These are phyloP conservation scores for Macquaria australasica DNA, from an alignment of 2,113 vertebrate genomes.

Conservation along the genomic window DNA sequence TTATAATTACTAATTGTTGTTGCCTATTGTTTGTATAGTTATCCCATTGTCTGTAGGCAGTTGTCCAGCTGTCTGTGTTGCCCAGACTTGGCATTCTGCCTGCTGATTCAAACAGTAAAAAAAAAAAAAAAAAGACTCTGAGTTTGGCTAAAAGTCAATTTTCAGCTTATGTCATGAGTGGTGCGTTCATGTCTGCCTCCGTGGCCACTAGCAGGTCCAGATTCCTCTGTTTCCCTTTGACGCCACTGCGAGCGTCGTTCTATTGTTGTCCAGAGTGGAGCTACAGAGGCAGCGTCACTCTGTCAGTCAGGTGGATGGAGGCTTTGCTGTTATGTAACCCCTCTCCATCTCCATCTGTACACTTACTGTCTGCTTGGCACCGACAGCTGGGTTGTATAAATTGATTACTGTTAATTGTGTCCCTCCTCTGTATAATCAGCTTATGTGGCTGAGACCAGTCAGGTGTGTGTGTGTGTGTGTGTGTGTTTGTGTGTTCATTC, in stretches of 20 bases:
- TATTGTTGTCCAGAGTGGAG: slow-evolving; percentile 28
- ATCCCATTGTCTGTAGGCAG: not conserved
- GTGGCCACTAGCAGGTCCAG: not conserved
- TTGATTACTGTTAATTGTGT: slow-evolving; percentile 80
- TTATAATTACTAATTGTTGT: slow-evolving; percentile 7
- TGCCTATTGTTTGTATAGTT: not conserved
- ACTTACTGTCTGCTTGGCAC: slow-evolving; percentile 46
- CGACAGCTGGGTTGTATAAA: slow-evolving; percentile 66
- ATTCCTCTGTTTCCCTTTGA: slow-evolving; percentile 2
- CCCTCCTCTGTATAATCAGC: slow-evolving; percentile 74
- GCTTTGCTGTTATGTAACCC: slow-evolving; percentile 67
- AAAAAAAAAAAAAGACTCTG: not conserved
- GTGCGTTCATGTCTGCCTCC: not conserved
- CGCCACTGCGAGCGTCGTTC: not conserved
- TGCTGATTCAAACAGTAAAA: not conserved
- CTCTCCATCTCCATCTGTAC: slow-evolving; percentile 53
- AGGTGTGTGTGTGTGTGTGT: slow-evolving; percentile 51
- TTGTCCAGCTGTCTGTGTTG: not conserved
- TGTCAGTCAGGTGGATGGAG: slow-evolving; percentile 48
- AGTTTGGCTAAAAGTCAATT: not conserved
- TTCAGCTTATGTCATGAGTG: slow-evolving; percentile 2
- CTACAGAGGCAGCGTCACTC: not conserved
- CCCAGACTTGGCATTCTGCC: not conserved
- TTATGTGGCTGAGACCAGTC: slow-evolving; percentile 69
- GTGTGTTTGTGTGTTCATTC: slow-evolving; percentile 1